Evolutionary conservation across 2,113 vertebrate species (phyloP).

Genomic region (Anoplopoma fimbria): DNA sequence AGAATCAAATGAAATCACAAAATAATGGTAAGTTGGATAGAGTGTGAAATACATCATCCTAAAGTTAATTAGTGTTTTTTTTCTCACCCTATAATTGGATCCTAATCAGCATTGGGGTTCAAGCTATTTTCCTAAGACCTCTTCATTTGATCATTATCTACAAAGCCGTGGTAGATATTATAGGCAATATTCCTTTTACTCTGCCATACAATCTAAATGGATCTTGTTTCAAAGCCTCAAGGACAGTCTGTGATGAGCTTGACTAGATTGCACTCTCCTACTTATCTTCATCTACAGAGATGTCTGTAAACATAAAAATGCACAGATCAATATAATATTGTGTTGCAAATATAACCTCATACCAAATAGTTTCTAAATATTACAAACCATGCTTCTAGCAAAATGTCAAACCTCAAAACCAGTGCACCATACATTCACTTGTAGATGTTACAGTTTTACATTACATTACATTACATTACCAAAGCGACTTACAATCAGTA

Average conservation of each 20-base stretch:
- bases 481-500: too few relatives aligned
- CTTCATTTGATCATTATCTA: conserved; percentile 84
- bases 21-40: conserved; percentile 14
- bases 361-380: conserved; percentile 3
- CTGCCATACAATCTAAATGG: conserved; percentile 82
- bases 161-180: conserved; percentile 81
- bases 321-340: conserved; percentile 52
- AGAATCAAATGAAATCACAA: conserved; percentile 39
- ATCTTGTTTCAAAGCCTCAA: conserved; percentile 83
- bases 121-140: conserved; percentile 81
- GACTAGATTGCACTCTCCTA: conserved; percentile 56
- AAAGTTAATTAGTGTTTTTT: conserved; percentile 63
- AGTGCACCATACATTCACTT: neutral
- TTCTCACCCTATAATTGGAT: conserved; percentile 69
- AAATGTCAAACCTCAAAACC: neutral
- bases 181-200: conserved; percentile 78
- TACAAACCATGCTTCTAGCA: neutral
- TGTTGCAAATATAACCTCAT: neutral
- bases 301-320: conserved; percentile 71
- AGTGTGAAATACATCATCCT: conserved; percentile 36
- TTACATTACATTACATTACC: too few relatives aligned
- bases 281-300: conserved; percentile 67
- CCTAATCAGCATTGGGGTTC: conserved; percentile 77
- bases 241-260: conserved; percentile 73
- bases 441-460: neutral